Evolutionary conservation across 2,113 vertebrate species (phyloP).

Genomic region (Eolophus roseicapilla): DNA sequence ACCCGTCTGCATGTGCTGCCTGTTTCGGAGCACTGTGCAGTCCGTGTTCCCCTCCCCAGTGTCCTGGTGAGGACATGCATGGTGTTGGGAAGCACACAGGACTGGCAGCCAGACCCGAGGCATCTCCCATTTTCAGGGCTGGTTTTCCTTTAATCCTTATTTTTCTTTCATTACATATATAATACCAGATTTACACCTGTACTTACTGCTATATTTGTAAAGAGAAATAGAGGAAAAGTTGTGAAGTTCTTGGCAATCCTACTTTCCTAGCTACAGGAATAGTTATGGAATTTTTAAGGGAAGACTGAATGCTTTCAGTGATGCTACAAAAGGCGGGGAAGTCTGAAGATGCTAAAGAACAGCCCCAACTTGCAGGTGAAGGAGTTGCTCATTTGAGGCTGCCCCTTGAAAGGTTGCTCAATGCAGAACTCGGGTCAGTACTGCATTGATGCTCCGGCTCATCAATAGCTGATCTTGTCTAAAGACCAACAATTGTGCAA

Average conservation of each 20-base stretch:
- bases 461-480: not conserved
- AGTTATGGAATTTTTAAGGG: not conserved
- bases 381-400: not conserved
- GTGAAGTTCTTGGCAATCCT: not conserved
- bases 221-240: not conserved
- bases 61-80: not conserved
- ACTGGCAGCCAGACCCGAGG: not conserved
- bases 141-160: not conserved
- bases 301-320: not conserved
- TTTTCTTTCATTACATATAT: not conserved
- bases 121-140: not conserved
- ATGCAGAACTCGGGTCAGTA: not conserved
- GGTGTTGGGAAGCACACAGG: not conserved
- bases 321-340: not conserved
- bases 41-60: not conserved
- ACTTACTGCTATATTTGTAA: not conserved
- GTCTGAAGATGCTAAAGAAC: not conserved
- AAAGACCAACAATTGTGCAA: slow-evolving; percentile 23
- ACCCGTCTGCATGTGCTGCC: not conserved
- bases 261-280: not conserved
- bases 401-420: not conserved
- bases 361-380: not conserved
- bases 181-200: not conserved
- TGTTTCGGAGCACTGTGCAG: not conserved
- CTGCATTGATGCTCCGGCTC: not conserved